Evolutionary conservation across 2,888 invertebrate genomes (phyloP).

Genomic region (Pammene fasciana): DNA sequence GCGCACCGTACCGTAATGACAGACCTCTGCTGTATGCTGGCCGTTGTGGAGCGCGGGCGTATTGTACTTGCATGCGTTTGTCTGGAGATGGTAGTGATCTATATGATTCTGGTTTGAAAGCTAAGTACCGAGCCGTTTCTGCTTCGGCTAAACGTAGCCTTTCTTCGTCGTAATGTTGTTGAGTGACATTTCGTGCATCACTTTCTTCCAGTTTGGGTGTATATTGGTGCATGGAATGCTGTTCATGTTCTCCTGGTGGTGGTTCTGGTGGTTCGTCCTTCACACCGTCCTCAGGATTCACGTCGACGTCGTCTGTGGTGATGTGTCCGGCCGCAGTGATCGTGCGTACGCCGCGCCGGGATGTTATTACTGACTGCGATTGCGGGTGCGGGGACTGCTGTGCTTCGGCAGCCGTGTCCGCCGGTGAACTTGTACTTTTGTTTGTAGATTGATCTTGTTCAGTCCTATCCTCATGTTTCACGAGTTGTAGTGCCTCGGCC

Average conservation of each 20-base stretch:
- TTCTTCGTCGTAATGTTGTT: slow-evolving; percentile 68
- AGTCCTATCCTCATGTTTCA: slow-evolving; percentile 67
- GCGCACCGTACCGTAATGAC: slow-evolving; percentile 67
- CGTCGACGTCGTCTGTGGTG: slow-evolving; percentile 62
- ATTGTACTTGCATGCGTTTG: slow-evolving; percentile 56
- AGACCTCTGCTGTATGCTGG: slow-evolving; percentile 59
- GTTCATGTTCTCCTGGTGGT: slow-evolving; percentile 54
- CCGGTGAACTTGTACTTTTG: slow-evolving; percentile 53
- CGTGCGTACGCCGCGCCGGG: slow-evolving; percentile 82
- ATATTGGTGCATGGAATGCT: slow-evolving; percentile 56
- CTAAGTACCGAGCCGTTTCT: slow-evolving; percentile 71
- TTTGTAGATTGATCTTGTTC: slow-evolving; percentile 45
- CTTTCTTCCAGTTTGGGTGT: slow-evolving; percentile 59
- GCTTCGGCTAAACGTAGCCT: slow-evolving; percentile 66
- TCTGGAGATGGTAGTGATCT: slow-evolving; percentile 59
- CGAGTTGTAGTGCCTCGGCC: slow-evolving; percentile 71
- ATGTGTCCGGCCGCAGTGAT: slow-evolving; percentile 86
- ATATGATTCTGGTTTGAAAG: slow-evolving; percentile 73
- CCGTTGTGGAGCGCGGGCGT: slow-evolving; percentile 55
- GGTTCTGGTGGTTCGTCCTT: slow-evolving; percentile 73
- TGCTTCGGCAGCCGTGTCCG: slow-evolving; percentile 70
- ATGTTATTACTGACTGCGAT: slow-evolving; percentile 81
- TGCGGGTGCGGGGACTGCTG: slow-evolving; percentile 59
- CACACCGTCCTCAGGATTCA: slow-evolving; percentile 63
- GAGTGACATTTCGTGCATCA: slow-evolving; percentile 53